phyloP scores from a whole-genome alignment of 2,888 invertebrate genomes.

The Gymnocheta viridis region DNA sequence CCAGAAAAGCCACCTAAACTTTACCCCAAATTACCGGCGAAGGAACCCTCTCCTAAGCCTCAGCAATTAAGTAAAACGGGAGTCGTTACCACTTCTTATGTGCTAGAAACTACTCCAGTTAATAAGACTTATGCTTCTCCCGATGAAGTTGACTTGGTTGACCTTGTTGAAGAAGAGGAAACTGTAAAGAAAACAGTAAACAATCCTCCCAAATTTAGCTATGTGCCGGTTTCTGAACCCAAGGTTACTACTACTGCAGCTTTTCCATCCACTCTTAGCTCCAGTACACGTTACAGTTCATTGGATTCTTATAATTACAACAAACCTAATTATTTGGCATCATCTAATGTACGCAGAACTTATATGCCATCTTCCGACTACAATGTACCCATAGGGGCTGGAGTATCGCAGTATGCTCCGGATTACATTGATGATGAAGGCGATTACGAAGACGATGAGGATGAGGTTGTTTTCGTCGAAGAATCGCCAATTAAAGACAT shows the following conservation, averaged over 20 bases:
- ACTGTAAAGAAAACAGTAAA: slow-evolving; percentile 36
- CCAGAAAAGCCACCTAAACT: slow-evolving; percentile 54
- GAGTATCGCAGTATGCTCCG: not conserved
- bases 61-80: slow-evolving; percentile 70
- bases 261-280: slow-evolving; percentile 37
- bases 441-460: slow-evolving; percentile 67
- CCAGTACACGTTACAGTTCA: slow-evolving; percentile 70
- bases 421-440: slow-evolving; percentile 61
- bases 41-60: slow-evolving; percentile 55
- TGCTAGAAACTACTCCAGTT: slow-evolving; percentile 64
- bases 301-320: slow-evolving; percentile 61
- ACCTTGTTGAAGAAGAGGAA: slow-evolving; percentile 19
- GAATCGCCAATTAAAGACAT: slow-evolving; percentile 64
- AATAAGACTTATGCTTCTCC: slow-evolving; percentile 57
- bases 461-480: slow-evolving; percentile 65
- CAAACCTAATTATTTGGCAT: slow-evolving; percentile 45
- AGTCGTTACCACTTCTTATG: slow-evolving; percentile 71
- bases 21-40: slow-evolving; percentile 56
- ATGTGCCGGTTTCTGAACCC: slow-evolving; percentile 59
- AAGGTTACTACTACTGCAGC: slow-evolving; percentile 48
- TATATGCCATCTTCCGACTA: slow-evolving; percentile 58
- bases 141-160: slow-evolving; percentile 42
- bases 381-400: slow-evolving; percentile 5
- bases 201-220: slow-evolving; percentile 37
- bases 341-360: slow-evolving; percentile 55